Evolutionary conservation across 2,888 invertebrate species (phyloP), one percentile per base, ranked within the genome.

Genomic region (Gymnoscelis rufifasciata): DNA sequence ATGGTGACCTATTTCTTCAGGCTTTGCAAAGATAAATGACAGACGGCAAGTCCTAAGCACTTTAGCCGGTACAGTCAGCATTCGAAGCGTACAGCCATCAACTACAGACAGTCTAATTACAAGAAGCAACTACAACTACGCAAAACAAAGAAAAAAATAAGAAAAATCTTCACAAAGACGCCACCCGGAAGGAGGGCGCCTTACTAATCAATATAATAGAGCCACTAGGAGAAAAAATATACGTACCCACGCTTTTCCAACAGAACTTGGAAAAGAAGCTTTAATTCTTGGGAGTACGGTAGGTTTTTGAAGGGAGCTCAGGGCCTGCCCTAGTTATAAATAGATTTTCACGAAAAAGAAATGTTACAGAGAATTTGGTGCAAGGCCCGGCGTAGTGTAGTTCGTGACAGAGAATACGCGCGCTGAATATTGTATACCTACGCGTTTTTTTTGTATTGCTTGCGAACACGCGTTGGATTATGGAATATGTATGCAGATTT

Each of bases 271-370:
- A 66, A 66, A 63, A 48, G 49, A 52, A 52, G 69, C 64, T 62
- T 50, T 71, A 58, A 47, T 51, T 51, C 51, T 60, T 57, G 47
- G 7, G 6, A 33, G 38, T 51, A 62, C 46, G 48, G 46, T 47
- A 64, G 73, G 64, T 57, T 72, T 64, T 54, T 49, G 59, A 66
- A 51, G 51, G 52, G 55, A 52, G 49, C 59, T 64, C 75, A 74
- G 73, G 74, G 71, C n/a, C 74, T 80, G 86, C 82, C 84, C 87
- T 87, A 87, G 83, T 88, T 88, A 88, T 88, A 88, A 88, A 88
- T 88, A 88, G 87, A 88, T 88, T 88, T 88, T 86, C 86, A 84
- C 88, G 87, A 86, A 87, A 87, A 88, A 88, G 87, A 88, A 88
- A 88, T 83, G 87, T 87, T 86, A 83, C 87, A 83, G 84, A 82